Evolutionary conservation across 2,113 vertebrate species (phyloP).

Genomic region (Globicephala melas): DNA sequence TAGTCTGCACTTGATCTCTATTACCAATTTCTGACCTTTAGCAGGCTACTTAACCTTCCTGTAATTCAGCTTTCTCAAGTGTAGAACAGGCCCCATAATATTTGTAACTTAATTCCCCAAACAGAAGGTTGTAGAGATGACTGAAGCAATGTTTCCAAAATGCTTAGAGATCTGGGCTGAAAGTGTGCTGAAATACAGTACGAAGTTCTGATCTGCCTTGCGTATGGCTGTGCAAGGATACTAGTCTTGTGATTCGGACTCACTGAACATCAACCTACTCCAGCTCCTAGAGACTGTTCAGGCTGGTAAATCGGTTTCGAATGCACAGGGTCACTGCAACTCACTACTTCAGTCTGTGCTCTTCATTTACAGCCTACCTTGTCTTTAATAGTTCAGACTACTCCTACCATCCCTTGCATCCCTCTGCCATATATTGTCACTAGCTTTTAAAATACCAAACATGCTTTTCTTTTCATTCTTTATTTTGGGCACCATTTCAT

Average conservation of each 20-base stretch:
- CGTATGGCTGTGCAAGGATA: background rate
- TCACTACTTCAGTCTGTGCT: background rate
- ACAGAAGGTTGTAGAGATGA: background rate
- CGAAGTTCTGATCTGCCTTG: background rate
- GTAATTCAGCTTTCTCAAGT: conserved; percentile 24
- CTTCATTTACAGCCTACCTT: background rate
- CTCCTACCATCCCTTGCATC: background rate
- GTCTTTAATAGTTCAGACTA: background rate
- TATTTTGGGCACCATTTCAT: background rate
- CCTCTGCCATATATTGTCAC: background rate
- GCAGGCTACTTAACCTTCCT: conserved; percentile 3
- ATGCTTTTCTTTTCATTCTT: background rate
- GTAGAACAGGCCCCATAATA: background rate
- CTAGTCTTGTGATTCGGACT: background rate
- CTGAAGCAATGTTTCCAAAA: background rate
- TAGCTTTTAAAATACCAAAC: conserved; percentile 9
- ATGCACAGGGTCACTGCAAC: background rate
- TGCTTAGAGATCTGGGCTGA: background rate
- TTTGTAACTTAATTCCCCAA: conserved; percentile 33
- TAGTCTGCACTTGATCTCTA: conserved; percentile 26
- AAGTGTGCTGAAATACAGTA: background rate
- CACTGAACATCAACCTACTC: background rate
- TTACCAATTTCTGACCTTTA: conserved; percentile 31
- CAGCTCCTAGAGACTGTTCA: background rate
- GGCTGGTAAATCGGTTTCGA: background rate